These are phyloP conservation scores for Ceratoteleas bidentatus DNA, from an alignment of 1,140 invertebrate genomes.

Conservation along the genomic window DNA sequence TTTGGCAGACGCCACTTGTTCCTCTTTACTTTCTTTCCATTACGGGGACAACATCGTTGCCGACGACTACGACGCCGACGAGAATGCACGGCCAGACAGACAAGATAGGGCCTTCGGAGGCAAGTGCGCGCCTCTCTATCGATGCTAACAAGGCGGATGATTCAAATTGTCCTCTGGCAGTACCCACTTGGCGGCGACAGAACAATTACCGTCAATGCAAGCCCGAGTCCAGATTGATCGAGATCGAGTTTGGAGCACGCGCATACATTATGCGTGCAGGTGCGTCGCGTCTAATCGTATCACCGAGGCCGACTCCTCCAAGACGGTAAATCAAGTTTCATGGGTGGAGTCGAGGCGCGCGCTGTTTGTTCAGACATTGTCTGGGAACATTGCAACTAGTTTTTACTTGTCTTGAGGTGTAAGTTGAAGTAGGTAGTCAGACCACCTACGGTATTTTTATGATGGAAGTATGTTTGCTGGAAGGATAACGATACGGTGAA, in stretches of 20 bases:
- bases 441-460: no score
- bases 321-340: not conserved
- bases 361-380: no score
- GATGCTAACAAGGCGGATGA: conserved; percentile 70
- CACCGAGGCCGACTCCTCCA: conserved; percentile 4
- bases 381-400: no score
- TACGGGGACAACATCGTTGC: conserved; percentile 38
- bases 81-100: conserved; percentile 29
- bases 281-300: conserved; percentile 31
- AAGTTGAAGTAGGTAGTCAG: no score
- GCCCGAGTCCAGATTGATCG: conserved; percentile 34
- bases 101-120: conserved; percentile 40
- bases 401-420: no score
- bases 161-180: conserved; percentile 67
- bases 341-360: not conserved
- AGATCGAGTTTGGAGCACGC: conserved; percentile 45
- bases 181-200: conserved; percentile 49
- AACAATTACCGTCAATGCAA: conserved; percentile 60
- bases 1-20: conserved; percentile 60
- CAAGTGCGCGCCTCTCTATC: conserved; percentile 57
- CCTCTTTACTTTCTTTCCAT: conserved; percentile 62
- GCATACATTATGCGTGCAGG: conserved; percentile 21
- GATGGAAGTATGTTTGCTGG: no score
- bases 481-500: no score
- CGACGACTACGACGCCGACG: conserved; percentile 12